These are phyloP conservation scores for Molorchus minor DNA, from an alignment of 2,888 invertebrate species.

Conservation along the genomic window DNA sequence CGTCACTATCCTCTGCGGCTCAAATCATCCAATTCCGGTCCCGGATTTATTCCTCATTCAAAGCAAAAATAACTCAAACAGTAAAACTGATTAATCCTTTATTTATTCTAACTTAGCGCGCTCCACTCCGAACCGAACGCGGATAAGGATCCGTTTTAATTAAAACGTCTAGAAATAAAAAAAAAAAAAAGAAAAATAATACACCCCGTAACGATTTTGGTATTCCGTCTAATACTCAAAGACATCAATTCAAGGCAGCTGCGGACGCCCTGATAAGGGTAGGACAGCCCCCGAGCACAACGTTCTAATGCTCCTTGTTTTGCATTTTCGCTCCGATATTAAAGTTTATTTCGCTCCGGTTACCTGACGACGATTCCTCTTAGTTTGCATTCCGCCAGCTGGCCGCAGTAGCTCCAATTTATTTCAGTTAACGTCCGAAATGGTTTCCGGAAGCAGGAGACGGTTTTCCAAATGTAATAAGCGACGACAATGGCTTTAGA, in stretches of 20 bases:
- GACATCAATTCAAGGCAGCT: conserved; percentile 27
- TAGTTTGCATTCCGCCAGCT: neutral
- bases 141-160: conserved; percentile 14
- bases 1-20: too few relatives aligned
- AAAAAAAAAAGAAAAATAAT: conserved; percentile 8
- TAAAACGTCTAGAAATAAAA: conserved; percentile 13
- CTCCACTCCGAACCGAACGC: neutral
- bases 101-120: conserved; percentile 1
- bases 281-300: conserved; percentile 20
- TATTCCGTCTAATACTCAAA: conserved; percentile 25
- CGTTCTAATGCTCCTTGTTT: conserved; percentile 21
- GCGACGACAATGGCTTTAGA: too few relatives aligned
- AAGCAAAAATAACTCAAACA: conserved; percentile 1
- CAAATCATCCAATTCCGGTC: neutral
- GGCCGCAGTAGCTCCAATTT: neutral
- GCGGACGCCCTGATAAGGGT: conserved; percentile 22
- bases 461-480: too few relatives aligned
- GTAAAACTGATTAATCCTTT: conserved; percentile 4
- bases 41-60: neutral
- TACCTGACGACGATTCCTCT: conserved; percentile 11
- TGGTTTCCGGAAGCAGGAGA: too few relatives aligned
- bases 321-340: conserved; percentile 16
- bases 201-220: conserved; percentile 11
- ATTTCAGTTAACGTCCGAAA: too few relatives aligned
- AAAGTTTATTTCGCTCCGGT: conserved; percentile 2